Evolutionary conservation across 2,797 vertebrate genomes (phyloP).

Genomic region (Gymnodraco acuticeps): DNA sequence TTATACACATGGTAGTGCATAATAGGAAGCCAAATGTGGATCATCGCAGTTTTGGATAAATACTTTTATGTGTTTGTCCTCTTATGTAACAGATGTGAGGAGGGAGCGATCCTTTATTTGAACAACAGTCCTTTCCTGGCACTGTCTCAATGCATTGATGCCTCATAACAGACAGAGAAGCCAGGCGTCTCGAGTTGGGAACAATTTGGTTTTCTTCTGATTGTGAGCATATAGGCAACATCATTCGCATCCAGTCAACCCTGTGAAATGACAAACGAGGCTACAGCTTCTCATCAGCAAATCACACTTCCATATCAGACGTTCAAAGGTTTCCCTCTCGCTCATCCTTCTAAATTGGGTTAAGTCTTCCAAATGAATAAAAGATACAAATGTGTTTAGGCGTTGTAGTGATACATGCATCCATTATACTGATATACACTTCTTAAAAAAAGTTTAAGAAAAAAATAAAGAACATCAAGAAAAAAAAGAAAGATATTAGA

Average conservation of each 20-base stretch:
- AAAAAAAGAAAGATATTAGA: constrained; percentile 91
- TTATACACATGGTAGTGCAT: background rate
- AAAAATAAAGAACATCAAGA: constrained; percentile 81
- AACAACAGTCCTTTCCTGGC: constrained; percentile 71
- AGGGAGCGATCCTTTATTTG: constrained; percentile 80
- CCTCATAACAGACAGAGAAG: constrained; percentile 62
- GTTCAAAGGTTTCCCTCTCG: constrained; percentile 31
- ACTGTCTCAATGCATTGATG: constrained; percentile 74
- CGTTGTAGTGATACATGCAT: constrained; percentile 95
- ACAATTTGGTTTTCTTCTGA: constrained; percentile 54
- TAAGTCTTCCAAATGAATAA: constrained; percentile 72
- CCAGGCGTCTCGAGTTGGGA: constrained; percentile 35
- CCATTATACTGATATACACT: constrained; percentile 86
- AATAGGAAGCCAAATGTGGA: constrained; percentile 20
- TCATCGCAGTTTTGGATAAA: background rate
- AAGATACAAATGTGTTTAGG: constrained; percentile 80
- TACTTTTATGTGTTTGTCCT: too few species aligned
- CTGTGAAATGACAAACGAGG: constrained; percentile 47
- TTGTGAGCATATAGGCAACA: constrained; percentile 35
- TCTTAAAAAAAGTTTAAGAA: constrained; percentile 85
- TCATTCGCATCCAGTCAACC: constrained; percentile 24
- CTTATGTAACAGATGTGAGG: constrained; percentile 47
- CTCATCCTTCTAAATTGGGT: constrained; percentile 48
- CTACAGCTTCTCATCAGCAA: constrained; percentile 48
- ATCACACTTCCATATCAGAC: constrained; percentile 42